Percentiles rank a stretch among this genome's conserved stretches.
Evolutionary conservation across 2,888 invertebrate genomes (phyloP).

Genomic region (Drosophila engyochracea): DNA sequence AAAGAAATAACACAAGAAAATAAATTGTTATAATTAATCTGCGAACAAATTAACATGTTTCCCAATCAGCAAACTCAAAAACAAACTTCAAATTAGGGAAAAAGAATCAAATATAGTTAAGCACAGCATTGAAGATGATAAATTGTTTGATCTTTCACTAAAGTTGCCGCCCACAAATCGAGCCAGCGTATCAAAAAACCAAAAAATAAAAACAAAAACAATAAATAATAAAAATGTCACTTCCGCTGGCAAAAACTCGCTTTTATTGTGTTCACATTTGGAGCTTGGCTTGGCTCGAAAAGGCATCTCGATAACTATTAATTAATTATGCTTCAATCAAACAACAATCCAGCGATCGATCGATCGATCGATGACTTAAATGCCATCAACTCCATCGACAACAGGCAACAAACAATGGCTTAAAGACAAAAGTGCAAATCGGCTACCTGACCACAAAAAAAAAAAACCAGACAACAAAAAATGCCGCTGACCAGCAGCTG

Average conservation of each 20-base stretch:
- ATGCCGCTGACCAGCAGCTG: constrained; percentile 53
- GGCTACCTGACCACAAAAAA: constrained; percentile 47
- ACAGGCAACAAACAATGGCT: constrained; percentile 19
- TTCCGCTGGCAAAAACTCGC: constrained; percentile 47
- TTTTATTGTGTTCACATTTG: constrained; percentile 44
- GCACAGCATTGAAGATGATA: constrained; percentile 2
- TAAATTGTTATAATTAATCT: constrained; percentile 20
- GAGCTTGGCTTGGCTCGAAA: constrained; percentile 43
- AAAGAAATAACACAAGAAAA: neutral
- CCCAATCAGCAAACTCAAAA: neutral
- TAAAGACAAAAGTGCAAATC: constrained; percentile 54
- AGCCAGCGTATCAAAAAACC: neutral
- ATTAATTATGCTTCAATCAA: constrained; percentile 79
- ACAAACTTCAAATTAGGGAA: neutral
- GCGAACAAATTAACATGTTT: constrained; percentile 14
- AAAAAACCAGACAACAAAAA: neutral
- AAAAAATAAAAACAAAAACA: neutral
- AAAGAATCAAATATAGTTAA: neutral
- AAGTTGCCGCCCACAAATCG: constrained; percentile 19
- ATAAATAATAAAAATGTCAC: constrained; percentile 14
- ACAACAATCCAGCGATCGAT: constrained; percentile 19
- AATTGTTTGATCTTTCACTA: neutral
- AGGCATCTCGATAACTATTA: constrained; percentile 59
- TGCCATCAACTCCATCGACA: constrained; percentile 64
- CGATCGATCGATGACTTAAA: constrained; percentile 55